Evolutionary conservation across 30 jellyfish, hydroid and myxozoan species (phyloP).

Genomic region (Aurelia sp.): DNA sequence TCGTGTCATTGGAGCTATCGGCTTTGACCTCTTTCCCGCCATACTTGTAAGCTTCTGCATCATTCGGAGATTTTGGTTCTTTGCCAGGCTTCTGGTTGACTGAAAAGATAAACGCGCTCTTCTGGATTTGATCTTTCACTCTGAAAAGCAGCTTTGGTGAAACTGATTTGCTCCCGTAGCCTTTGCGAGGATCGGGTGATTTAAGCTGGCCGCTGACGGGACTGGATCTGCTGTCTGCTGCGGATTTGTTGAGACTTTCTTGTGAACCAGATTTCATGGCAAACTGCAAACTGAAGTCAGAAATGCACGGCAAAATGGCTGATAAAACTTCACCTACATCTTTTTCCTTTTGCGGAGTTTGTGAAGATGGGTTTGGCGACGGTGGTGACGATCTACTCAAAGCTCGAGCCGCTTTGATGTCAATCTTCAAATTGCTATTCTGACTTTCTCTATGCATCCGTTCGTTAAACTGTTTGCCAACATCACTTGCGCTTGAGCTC

Average conservation of each 20-base stretch:
- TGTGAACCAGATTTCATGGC: constrained; percentile 55
- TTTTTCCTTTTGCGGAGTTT: not conserved
- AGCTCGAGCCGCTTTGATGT: constrained; percentile 42
- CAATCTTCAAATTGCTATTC: constrained; percentile 4
- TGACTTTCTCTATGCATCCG: not conserved
- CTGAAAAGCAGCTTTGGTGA: constrained; percentile 46
- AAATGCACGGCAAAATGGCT: constrained; percentile 21
- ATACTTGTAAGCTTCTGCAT: not conserved
- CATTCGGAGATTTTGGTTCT: not conserved
- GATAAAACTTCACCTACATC: not conserved
- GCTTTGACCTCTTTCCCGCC: not conserved
- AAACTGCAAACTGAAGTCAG: constrained; percentile 32
- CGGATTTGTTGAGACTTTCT: constrained; percentile 1
- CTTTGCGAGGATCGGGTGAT: constrained; percentile 10
- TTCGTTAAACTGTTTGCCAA: not conserved
- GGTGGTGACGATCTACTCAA: constrained; percentile 10
- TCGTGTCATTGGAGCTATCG: too few relatives aligned
- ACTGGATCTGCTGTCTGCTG: not conserved
- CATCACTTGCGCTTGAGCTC: not conserved
- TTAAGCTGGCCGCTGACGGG: not conserved
- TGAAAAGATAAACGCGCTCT: too few relatives aligned
- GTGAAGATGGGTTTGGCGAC: not conserved
- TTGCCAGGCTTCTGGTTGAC: too few relatives aligned
- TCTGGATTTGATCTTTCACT: constrained; percentile 12
- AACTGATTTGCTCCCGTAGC: constrained; percentile 10